Base-by-base conservation (phyloP, 2,888 invertebrate species). In the Acheta domesticus region DNA sequence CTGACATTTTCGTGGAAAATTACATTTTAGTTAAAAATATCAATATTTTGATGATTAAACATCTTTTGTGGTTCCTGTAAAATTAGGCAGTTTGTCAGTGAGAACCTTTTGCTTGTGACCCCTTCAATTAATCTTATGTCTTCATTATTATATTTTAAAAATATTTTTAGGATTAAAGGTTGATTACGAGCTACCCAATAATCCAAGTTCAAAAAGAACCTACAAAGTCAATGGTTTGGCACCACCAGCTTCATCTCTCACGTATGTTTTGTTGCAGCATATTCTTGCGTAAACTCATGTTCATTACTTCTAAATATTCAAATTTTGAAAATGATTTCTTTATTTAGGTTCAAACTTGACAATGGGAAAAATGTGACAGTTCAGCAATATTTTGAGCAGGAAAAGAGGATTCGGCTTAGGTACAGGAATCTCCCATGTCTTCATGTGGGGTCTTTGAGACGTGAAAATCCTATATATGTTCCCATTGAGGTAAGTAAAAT, bases 341-440 rank as follows among this genome's bases (percentile, higher is more conserved):
- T 12, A 76, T 76, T 76, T n/a, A 77, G 49, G 36, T 79, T 79
- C 73, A 19, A 74, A 19, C n/a, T 77, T 23, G 79, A 79, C 8
- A n/a, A 21, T 75, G 79, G 79, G 75, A 23, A 79, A 23, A 49
- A 19, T 49, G 85, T 87, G 4, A 89, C 89, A 0, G 88, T 93
- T 0, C 84, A 85, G 12, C 82, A 87, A 3, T 91, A 91, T 83
- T 91, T 87, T 82, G 23, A 5, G 0, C 82, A 81, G 5, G 83
- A 84, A 2, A 89, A 89, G 80, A 82, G 81, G 20, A 89, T 89
- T 85, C 86, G 84, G 82, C 85, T 93, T 36, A 83, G 86, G 83
- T 92, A 89, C 85, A 94, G 95, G 0, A 86, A 93, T 76, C 86
- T 96, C 79, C 97, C 95, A 23, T 96, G 96, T 84, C 86, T 99